phyloP scores from a whole-genome alignment of 2,113 vertebrate species.

The Silurus meridionalis region DNA sequence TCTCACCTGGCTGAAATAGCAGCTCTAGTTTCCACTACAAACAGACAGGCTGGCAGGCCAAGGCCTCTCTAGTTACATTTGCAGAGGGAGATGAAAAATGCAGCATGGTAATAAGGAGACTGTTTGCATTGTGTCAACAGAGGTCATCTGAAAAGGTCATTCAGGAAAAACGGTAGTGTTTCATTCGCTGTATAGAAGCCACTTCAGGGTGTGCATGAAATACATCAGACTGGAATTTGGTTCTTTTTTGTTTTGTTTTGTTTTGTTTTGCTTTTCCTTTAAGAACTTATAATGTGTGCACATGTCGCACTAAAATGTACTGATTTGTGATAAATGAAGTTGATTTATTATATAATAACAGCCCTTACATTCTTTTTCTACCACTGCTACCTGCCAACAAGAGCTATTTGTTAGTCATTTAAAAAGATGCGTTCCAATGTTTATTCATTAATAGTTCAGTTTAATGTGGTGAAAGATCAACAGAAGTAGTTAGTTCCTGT shows the following conservation, averaged over 20 bases:
- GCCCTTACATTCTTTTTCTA: not conserved
- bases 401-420: not conserved
- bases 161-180: slow-evolving; percentile 19
- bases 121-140: slow-evolving; percentile 43
- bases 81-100: slow-evolving; percentile 54
- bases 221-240: not conserved
- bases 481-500: not conserved
- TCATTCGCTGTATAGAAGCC: not conserved
- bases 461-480: not conserved
- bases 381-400: not conserved
- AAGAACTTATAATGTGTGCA: not conserved
- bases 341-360: not conserved
- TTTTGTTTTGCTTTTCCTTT: not conserved
- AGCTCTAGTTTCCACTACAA: slow-evolving; percentile 73
- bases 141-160: slow-evolving; percentile 36
- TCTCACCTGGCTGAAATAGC: slow-evolving; percentile 61
- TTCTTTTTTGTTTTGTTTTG: not conserved
- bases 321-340: not conserved
- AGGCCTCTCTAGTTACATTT: slow-evolving; percentile 71
- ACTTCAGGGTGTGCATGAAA: not conserved
- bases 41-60: slow-evolving; percentile 50
- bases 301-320: not conserved
- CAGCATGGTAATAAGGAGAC: slow-evolving; percentile 35
- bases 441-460: not conserved
- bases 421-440: not conserved